Conservation (phyloP, 2,113 vertebrate genomes). For the Platysteira castanea region DNA sequence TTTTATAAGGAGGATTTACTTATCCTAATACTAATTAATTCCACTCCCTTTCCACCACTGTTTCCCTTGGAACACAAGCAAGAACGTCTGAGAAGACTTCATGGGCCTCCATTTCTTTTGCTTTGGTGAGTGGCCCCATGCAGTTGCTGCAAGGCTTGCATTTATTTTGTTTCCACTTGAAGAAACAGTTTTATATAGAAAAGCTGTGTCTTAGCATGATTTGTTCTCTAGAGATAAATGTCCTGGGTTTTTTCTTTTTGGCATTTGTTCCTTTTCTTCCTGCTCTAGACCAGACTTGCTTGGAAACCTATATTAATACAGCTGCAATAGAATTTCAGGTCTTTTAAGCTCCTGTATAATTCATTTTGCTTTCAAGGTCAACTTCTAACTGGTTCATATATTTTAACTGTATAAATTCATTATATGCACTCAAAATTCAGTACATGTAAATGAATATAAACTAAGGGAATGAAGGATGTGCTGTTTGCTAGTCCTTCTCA, state of each 20-base stretch:
- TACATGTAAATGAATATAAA: not conserved
- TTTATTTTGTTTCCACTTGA: not conserved
- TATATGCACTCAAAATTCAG: not conserved
- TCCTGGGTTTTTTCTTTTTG: not conserved
- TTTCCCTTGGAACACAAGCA: not conserved
- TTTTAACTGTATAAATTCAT: not conserved
- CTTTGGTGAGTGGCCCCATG: not conserved
- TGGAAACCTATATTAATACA: not conserved
- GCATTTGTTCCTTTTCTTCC: not conserved
- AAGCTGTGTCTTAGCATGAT: not conserved
- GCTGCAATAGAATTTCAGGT: not conserved
- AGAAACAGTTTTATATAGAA: not conserved
- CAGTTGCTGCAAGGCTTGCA: not conserved
- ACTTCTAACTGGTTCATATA: not conserved
- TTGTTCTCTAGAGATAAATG: not conserved
- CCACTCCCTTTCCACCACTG: not conserved
- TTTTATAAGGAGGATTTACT: not conserved
- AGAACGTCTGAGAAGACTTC: rapidly evolving
- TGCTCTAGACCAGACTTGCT: rapidly evolving
- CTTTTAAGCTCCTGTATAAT: not conserved
- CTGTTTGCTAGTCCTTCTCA: not conserved
- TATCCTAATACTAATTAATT: not conserved
- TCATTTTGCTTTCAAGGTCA: not conserved
- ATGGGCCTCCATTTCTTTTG: not conserved
- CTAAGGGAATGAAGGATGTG: not conserved